These are phyloP conservation scores for Tapirus terrestris DNA, from an alignment of 2,113 vertebrate genomes.

Conservation along the genomic window DNA sequence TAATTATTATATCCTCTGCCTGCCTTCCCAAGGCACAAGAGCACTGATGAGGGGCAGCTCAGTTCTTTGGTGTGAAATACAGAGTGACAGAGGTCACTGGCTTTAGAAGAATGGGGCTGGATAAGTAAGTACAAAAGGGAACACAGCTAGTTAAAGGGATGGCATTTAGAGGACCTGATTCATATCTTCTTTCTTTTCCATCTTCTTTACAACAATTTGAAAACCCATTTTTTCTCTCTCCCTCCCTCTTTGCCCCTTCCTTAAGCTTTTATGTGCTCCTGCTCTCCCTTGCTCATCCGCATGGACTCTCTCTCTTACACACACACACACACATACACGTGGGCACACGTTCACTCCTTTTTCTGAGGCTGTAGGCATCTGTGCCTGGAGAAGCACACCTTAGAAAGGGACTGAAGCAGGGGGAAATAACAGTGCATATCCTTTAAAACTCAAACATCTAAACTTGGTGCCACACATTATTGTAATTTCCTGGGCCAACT, in stretches of 20 bases:
- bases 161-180: neutral
- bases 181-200: neutral
- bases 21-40: neutral
- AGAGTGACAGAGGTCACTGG: neutral
- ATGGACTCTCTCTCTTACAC: rapidly evolving
- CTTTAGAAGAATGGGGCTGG: neutral
- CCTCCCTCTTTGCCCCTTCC: neutral
- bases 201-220: neutral
- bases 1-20: neutral
- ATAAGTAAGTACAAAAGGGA: neutral
- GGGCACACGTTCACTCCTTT: neutral
- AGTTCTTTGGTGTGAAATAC: neutral
- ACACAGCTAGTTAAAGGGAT: neutral
- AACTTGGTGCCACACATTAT: neutral
- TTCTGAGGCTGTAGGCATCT: neutral
- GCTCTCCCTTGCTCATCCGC: neutral
- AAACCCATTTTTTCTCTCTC: neutral
- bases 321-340: neutral
- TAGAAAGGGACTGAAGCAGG: neutral
- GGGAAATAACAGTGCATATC: neutral
- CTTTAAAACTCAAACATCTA: neutral
- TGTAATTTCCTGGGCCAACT: neutral
- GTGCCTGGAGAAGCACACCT: neutral
- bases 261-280: neutral
- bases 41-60: neutral